A percentile compares a stretch with the other conserved stretches of the same genome.
Evolutionary conservation across 2,888 invertebrate species (phyloP).

Genomic region (Drosophila quinaria): DNA sequence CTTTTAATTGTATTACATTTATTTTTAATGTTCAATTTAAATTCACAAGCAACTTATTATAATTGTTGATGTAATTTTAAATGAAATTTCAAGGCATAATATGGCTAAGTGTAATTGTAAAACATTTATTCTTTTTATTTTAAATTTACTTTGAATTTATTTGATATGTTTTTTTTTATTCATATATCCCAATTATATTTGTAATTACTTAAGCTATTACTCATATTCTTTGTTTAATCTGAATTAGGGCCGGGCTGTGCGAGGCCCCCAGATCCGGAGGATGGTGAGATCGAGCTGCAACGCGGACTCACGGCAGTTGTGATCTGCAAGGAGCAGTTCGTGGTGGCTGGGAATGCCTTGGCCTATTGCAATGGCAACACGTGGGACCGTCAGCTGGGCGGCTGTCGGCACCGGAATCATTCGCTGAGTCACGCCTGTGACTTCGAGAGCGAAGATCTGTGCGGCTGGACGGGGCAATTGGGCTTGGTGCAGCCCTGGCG

Average conservation of each 20-base stretch:
- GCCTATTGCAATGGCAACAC: slow-evolving; percentile 90
- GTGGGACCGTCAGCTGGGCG: slow-evolving; percentile 90
- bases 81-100: no score
- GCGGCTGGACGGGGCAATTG: slow-evolving; percentile 92
- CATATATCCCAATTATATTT: no score
- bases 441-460: slow-evolving; percentile 87
- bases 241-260: slow-evolving; percentile 88
- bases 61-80: no score
- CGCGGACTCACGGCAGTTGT: slow-evolving; percentile 88
- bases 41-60: no score
- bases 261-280: slow-evolving; percentile 84
- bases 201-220: slow-evolving; percentile 8
- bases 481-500: slow-evolving; percentile 90
- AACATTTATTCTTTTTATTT: no score
- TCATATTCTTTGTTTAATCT: slow-evolving; percentile 12
- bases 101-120: no score
- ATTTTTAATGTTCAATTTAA: no score
- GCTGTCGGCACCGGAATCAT: slow-evolving; percentile 86
- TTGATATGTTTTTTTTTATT: no score
- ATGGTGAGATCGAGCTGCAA: slow-evolving; percentile 87
- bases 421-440: slow-evolving; percentile 72
- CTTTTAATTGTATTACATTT: no score
- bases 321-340: slow-evolving; percentile 89
- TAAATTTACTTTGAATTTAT: no score
- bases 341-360: slow-evolving; percentile 87